Percentiles rank a stretch among this genome's conserved stretches.
These are phyloP conservation scores for Blastobasis lacticolella DNA, from an alignment of 2,888 invertebrate genomes.

Conservation along the genomic window DNA sequence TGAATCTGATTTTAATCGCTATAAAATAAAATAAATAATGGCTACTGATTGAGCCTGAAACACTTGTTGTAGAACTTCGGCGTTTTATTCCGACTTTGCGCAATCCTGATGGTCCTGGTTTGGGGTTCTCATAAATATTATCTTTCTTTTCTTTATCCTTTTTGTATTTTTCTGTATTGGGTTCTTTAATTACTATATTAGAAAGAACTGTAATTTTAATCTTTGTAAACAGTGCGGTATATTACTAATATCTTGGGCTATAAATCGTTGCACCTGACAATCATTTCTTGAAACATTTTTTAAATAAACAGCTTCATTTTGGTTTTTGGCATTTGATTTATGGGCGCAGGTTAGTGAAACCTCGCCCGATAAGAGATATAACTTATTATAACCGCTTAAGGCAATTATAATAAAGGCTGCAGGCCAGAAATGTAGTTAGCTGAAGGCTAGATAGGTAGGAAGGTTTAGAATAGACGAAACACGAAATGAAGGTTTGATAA, in stretches of 20 bases:
- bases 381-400: too few species aligned
- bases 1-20: constrained; percentile 1
- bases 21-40: too few species aligned
- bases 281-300: too few species aligned
- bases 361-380: too few species aligned
- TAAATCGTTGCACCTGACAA: neutral
- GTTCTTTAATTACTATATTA: neutral
- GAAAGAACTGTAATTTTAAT: neutral
- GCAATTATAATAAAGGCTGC: too few species aligned
- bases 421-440: too few species aligned
- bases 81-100: constrained; percentile 1
- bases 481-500: too few species aligned
- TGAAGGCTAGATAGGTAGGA: too few species aligned
- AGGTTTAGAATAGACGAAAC: too few species aligned
- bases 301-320: too few species aligned
- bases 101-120: constrained; percentile 5
- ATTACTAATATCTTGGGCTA: neutral
- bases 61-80: constrained; percentile 3
- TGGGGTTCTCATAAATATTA: constrained; percentile 1
- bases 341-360: too few species aligned
- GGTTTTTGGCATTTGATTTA: constrained; percentile 2
- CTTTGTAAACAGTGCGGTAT: neutral
- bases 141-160: neutral
- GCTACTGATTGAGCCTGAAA: constrained; percentile 6
- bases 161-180: neutral